These are phyloP conservation scores for Ptychochromis oligacanthus DNA, from an alignment of 2,113 vertebrate species.

Conservation along the genomic window DNA sequence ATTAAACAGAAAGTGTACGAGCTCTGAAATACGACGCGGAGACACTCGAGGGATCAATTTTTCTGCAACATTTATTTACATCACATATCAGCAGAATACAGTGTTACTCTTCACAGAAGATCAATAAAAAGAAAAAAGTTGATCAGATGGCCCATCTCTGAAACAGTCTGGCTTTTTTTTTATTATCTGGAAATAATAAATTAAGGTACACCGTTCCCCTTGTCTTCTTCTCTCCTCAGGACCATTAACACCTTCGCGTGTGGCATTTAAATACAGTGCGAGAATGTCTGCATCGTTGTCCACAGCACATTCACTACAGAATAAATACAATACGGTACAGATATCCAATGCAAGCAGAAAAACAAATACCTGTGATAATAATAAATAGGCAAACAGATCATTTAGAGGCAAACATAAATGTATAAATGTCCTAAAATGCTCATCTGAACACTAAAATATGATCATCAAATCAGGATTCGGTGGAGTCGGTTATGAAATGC, in stretches of 20 bases:
- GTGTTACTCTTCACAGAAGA: slow-evolving; percentile 66
- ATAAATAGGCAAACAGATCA: not conserved
- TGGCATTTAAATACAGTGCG: not conserved
- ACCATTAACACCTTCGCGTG: not conserved
- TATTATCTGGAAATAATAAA: not conserved
- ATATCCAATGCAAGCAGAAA: not conserved
- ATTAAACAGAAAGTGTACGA: not conserved
- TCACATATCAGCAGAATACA: slow-evolving; percentile 58
- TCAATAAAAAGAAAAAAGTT: slow-evolving; percentile 25
- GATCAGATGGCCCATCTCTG: not conserved
- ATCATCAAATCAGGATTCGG: not conserved
- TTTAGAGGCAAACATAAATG: not conserved
- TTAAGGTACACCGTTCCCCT: not conserved
- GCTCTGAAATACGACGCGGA: not conserved
- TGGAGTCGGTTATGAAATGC: not conserved
- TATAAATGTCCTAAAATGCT: not conserved
- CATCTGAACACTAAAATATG: slow-evolving; percentile 3
- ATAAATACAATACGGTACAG: slow-evolving; percentile 11
- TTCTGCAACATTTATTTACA: slow-evolving; percentile 69
- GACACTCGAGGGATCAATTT: not conserved
- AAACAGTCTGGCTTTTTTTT: not conserved
- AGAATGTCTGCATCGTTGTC: not conserved
- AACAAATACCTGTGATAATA: not conserved
- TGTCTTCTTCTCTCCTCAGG: not conserved
- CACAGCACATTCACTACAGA: slow-evolving; percentile 8